These are phyloP conservation scores for Pantherophis alleghaniensis DNA, from an alignment of 2,797 vertebrate genomes.

Conservation along the genomic window DNA sequence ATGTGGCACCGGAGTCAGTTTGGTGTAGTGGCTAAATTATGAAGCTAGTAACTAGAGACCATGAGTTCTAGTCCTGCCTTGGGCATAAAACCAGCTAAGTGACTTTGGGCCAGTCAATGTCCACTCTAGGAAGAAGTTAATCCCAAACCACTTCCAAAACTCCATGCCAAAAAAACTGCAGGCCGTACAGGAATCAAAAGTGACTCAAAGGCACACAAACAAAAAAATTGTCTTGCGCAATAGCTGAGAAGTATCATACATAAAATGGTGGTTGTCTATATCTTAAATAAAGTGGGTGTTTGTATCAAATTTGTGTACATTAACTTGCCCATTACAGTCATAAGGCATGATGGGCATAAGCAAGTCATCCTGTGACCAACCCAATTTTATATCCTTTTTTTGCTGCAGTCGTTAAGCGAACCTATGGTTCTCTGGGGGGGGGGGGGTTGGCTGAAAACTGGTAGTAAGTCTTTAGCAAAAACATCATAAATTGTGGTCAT, in stretches of 20 bases:
- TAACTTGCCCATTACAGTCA: background rate
- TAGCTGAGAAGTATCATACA: background rate
- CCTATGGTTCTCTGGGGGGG: background rate
- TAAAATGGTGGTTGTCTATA: background rate
- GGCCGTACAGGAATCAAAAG: background rate
- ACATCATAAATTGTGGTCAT: background rate
- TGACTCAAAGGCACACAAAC: background rate
- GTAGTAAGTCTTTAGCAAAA: background rate
- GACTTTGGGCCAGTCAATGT: background rate
- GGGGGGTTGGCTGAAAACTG: background rate
- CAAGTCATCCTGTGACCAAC: background rate
- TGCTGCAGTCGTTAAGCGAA: background rate
- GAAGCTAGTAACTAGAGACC: background rate
- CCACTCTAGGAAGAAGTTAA: background rate
- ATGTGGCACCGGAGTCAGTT: background rate
- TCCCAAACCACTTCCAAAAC: background rate
- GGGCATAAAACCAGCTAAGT: background rate
- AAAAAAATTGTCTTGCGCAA: background rate
- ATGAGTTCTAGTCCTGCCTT: background rate
- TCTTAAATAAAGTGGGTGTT: background rate
- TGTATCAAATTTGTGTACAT: background rate
- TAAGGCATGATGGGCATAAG: background rate
- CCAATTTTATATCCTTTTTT: background rate
- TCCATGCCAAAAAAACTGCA: background rate
- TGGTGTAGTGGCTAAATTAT: background rate